Base-by-base conservation (phyloP, 1,140 invertebrate genomes). In the Drosophila sp. region DNA sequence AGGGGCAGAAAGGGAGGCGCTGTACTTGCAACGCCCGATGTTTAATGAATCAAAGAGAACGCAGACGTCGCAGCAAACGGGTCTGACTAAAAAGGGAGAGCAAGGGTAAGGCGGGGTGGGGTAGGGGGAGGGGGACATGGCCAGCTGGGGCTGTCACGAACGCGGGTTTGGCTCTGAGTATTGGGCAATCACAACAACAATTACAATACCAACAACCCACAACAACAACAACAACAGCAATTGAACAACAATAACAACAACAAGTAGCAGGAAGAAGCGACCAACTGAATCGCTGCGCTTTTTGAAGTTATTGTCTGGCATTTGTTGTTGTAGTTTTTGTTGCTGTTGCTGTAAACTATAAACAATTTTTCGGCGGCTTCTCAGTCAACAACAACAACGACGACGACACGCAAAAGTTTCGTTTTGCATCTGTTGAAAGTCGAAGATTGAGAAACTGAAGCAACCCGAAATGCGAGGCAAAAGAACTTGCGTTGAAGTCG, bases 291-390 rank as follows among this genome's bases (percentile, higher is more conserved):
- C 82, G 81, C 66, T 64, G 48, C 63, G 80, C 80, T 77, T 84
- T 83, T 86, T 82, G 66, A 86, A 86, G 81, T 82, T 67, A 73
- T 72, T 51, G 40, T 43, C 48, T 46, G 53, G 25, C 41, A 53
- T 45, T 75, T 81, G 51, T 71, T 84, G 61, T 77, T 82, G 80
- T 63, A 76, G 74, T 69, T 83, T 61, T 45, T 71, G 29, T 27
- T 65, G 41, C 43, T 61, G 34, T 50, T 73, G 32, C 13, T 58
- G 63, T 62, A 80, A 77, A 77, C 65, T 76, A 81, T 87, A 87
- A 86, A 86, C 78, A 87, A 76, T 76, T 81, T 87, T 87, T 81
- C 57, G 82, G 74, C 78, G 78, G 79, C 79, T 81, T 81, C 70
- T 81, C 79, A 81, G 73, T 66, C 78, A 73, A 78, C 78, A 62